A percentile compares a stretch with the other conserved stretches of the same genome.
These are phyloP conservation scores for Pseudococcus viburni DNA, from an alignment of 2,888 invertebrate genomes.

Conservation along the genomic window DNA sequence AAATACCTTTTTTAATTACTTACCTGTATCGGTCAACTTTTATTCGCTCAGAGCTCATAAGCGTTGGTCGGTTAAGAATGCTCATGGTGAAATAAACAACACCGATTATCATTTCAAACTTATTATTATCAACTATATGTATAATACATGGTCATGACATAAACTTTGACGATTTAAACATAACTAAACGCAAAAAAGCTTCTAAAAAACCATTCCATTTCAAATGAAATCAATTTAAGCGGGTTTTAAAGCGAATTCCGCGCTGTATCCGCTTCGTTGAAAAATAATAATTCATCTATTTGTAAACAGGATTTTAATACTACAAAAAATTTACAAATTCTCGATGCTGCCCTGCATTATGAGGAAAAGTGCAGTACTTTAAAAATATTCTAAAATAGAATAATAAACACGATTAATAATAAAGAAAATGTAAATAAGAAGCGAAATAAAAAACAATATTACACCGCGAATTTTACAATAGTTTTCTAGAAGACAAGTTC, in stretches of 20 bases:
- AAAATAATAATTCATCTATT: not conserved
- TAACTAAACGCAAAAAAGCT: not conserved
- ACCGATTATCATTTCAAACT: not conserved
- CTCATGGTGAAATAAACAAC: not conserved
- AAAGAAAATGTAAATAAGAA: conserved; percentile 32
- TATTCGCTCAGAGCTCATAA: too few relatives aligned
- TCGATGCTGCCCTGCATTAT: not conserved
- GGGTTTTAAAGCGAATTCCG: not conserved
- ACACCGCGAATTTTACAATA: conserved; percentile 63
- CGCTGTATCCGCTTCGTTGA: not conserved
- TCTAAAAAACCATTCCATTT: not conserved
- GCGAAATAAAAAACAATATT: conserved; percentile 46
- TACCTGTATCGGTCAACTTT: too few relatives aligned
- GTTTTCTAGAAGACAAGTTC: conserved; percentile 23
- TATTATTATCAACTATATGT: conserved; percentile 36
- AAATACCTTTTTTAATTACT: too few relatives aligned
- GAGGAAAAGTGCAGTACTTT: not conserved
- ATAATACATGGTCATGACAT: conserved; percentile 41
- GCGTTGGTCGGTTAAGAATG: not conserved
- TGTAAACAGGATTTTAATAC: not conserved
- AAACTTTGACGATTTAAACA: conserved; percentile 36
- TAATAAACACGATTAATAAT: conserved; percentile 38
- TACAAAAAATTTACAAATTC: conserved; percentile 39
- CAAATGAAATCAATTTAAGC: not conserved
- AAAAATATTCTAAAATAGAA: conserved; percentile 37